These are phyloP conservation scores for Goniozus legneri DNA, from an alignment of 1,140 invertebrate genomes.

Conservation along the genomic window DNA sequence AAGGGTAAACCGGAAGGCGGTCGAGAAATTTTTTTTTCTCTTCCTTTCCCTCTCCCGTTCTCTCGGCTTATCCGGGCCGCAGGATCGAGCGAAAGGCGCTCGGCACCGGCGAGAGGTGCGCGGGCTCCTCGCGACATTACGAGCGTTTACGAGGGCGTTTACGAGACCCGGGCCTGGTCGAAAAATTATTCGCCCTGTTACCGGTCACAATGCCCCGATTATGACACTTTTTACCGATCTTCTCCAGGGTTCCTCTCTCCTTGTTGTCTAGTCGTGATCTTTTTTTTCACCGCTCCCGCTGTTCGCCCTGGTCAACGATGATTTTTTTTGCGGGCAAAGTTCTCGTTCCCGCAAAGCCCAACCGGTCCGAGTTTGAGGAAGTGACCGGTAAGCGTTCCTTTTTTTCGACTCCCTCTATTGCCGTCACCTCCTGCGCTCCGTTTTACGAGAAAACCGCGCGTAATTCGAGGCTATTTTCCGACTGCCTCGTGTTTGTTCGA, in stretches of 20 bases:
- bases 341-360: too few species aligned
- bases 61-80: background rate
- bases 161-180: slow-evolving; percentile 15
- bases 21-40: background rate
- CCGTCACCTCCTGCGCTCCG: slow-evolving; percentile 2
- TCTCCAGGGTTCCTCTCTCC: slow-evolving; percentile 1
- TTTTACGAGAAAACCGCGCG: too few species aligned
- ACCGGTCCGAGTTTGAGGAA: slow-evolving; percentile 9
- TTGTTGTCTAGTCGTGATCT: background rate
- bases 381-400: background rate
- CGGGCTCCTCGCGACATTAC: too few species aligned
- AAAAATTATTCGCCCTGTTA: slow-evolving; percentile 22
- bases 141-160: slow-evolving; percentile 23
- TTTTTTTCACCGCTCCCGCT: slow-evolving; percentile 13
- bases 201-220: slow-evolving; percentile 19
- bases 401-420: background rate
- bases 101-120: background rate
- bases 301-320: slow-evolving; percentile 4
- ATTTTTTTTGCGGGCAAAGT: slow-evolving; percentile 14
- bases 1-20: background rate
- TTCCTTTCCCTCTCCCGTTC: background rate
- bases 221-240: slow-evolving; percentile 15
- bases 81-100: slow-evolving; percentile 3
- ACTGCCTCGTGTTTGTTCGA: too few species aligned
- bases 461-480: too few species aligned